Percentiles rank a stretch among this genome's conserved stretches.
These are phyloP conservation scores for Clunio marinus DNA, from an alignment of 2,888 invertebrate genomes.

Conservation along the genomic window DNA sequence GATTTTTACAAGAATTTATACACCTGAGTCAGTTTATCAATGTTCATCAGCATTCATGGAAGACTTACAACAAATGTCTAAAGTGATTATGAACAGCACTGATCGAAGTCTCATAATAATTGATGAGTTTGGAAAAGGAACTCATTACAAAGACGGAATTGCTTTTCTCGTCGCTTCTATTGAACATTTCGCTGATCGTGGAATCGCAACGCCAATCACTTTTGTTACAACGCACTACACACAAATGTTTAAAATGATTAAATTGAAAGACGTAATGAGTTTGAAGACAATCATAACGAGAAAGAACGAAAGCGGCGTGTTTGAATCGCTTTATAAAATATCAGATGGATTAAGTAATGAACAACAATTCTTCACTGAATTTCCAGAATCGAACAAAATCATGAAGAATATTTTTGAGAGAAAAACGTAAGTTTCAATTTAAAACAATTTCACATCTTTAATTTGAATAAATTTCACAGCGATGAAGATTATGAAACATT, in stretches of 20 bases:
- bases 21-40: constrained; percentile 70
- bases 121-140: constrained; percentile 89
- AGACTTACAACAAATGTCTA: constrained; percentile 71
- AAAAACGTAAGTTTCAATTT: no score
- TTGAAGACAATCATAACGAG: constrained; percentile 17
- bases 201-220: constrained; percentile 64
- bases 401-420: constrained; percentile 15
- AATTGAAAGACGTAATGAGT: background rate
- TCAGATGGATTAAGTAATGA: constrained; percentile 17
- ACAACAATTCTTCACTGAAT: constrained; percentile 24
- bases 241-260: constrained; percentile 52
- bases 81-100: constrained; percentile 61
- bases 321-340: constrained; percentile 19
- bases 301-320: constrained; percentile 1
- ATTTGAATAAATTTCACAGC: background rate
- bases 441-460: no score
- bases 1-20: constrained; percentile 71
- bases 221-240: constrained; percentile 76
- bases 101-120: constrained; percentile 70
- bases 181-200: constrained; percentile 60
- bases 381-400: constrained; percentile 32
- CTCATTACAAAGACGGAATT: constrained; percentile 69
- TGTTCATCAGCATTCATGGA: constrained; percentile 82
- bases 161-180: constrained; percentile 67
- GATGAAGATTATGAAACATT: constrained; percentile 16